Conservation (phyloP, 2,797 vertebrate genomes). For the Bovichtus diacanthus region DNA sequence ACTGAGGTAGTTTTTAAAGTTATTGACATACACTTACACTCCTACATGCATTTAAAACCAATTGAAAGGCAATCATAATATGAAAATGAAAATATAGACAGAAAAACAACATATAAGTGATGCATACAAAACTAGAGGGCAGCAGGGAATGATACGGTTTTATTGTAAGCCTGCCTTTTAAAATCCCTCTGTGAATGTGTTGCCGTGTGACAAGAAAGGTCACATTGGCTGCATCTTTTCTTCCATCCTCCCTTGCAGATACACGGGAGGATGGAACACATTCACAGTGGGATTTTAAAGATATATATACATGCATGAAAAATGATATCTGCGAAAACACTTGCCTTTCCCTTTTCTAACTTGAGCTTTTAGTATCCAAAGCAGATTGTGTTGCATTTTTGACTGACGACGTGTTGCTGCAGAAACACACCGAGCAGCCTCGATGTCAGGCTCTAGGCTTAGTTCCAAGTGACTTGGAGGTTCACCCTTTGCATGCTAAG, state of each 20-base stretch:
- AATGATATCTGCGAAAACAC: conserved; percentile 19
- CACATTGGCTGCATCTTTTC: not conserved
- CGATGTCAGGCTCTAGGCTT: conserved; percentile 48
- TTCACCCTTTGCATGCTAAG: conserved; percentile 35
- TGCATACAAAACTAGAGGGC: too few relatives aligned
- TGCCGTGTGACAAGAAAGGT: not conserved
- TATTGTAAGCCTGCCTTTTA: too few relatives aligned
- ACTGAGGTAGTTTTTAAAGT: too few relatives aligned
- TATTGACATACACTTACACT: too few relatives aligned
- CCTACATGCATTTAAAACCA: too few relatives aligned
- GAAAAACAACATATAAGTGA: too few relatives aligned
- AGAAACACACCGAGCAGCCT: conserved; percentile 29
- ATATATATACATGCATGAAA: conserved; percentile 6
- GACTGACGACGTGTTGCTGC: conserved; percentile 26
- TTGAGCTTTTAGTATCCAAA: conserved; percentile 10
- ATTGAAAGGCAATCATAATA: too few relatives aligned
- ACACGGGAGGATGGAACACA: too few relatives aligned
- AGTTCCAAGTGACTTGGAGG: conserved; percentile 43
- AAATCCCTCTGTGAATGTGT: too few relatives aligned
- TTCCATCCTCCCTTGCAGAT: not conserved
- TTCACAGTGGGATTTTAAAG: too few relatives aligned
- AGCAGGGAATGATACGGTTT: too few relatives aligned
- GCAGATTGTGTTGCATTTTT: conserved; percentile 24
- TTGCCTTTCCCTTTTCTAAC: not conserved
- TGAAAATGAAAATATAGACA: too few relatives aligned